Evolutionary conservation across 1,140 invertebrate species (phyloP).

Genomic region (Dreissena polymorpha): DNA sequence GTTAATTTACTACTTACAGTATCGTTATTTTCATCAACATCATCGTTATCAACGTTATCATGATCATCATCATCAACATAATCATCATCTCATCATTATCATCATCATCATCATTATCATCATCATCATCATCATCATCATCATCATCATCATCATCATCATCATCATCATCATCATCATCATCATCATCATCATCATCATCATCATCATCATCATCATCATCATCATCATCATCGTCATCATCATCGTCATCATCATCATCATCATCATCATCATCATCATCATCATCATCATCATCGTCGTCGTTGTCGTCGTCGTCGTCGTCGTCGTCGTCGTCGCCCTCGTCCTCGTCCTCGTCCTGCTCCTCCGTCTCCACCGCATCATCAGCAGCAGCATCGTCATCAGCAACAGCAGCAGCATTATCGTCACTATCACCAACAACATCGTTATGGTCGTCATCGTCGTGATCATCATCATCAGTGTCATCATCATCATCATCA

Average conservation of each 20-base stretch:
- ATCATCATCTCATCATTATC: too few relatives aligned
- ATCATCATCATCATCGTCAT: background rate
- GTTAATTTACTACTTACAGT: too few relatives aligned
- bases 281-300: conserved; percentile 8
- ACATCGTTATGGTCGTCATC: background rate
- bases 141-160: background rate
- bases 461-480: background rate
- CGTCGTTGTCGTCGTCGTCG: conserved; percentile 1
- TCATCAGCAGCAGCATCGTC: too few relatives aligned
- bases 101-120: background rate
- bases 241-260: background rate
- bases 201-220: background rate
- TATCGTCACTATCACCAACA: too few relatives aligned
- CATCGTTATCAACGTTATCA: too few relatives aligned
- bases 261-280: background rate
- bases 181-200: background rate
- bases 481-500: conserved; percentile 1
- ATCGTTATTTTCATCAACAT: too few relatives aligned
- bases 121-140: background rate
- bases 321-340: too few relatives aligned
- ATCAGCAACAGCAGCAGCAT: too few relatives aligned
- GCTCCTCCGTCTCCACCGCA: too few relatives aligned
- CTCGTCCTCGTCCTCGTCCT: too few relatives aligned
- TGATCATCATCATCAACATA: too few relatives aligned
- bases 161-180: background rate